A percentile compares a stretch with the other conserved stretches of the same genome.
Conservation (phyloP, 53 echinoderm and acorn worm genomes). For the Echinometra lucunter region DNA sequence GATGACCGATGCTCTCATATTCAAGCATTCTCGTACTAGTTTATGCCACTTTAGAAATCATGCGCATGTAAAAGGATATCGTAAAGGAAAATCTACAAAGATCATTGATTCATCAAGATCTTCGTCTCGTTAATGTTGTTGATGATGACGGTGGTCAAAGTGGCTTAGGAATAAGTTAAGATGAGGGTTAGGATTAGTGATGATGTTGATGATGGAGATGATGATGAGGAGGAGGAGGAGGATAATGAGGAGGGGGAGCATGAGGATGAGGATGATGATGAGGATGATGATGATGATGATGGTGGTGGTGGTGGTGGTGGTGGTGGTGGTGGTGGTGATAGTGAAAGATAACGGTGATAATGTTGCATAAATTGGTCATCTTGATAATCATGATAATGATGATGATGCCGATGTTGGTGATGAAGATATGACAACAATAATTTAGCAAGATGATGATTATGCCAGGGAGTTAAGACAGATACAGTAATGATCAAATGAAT, state of each 20-base stretch:
- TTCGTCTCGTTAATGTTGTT: too few relatives aligned
- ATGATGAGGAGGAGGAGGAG: too few relatives aligned
- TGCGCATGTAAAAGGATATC: too few relatives aligned
- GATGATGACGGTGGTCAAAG: neutral
- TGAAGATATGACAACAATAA: neutral
- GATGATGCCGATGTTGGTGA: constrained; percentile 2
- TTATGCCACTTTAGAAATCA: too few relatives aligned
- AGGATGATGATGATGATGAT: neutral
- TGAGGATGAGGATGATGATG: neutral
- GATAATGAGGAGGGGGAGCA: too few relatives aligned
- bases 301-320: neutral
- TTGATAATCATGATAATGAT: neutral
- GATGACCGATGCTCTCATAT: too few relatives aligned
- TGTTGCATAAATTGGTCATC: neutral
- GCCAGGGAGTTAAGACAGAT: too few relatives aligned
- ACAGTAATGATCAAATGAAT: neutral
- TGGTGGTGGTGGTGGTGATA: neutral
- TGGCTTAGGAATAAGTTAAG: too few relatives aligned
- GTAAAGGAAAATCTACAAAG: too few relatives aligned
- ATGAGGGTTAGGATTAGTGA: neutral
- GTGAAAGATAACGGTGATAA: neutral
- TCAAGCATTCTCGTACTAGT: too few relatives aligned
- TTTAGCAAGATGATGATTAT: constrained; percentile 1
- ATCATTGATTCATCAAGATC: too few relatives aligned
- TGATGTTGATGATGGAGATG: neutral